These are phyloP conservation scores for Drosophila bipectinata DNA, from an alignment of 1,140 invertebrate genomes.

Conservation along the genomic window DNA sequence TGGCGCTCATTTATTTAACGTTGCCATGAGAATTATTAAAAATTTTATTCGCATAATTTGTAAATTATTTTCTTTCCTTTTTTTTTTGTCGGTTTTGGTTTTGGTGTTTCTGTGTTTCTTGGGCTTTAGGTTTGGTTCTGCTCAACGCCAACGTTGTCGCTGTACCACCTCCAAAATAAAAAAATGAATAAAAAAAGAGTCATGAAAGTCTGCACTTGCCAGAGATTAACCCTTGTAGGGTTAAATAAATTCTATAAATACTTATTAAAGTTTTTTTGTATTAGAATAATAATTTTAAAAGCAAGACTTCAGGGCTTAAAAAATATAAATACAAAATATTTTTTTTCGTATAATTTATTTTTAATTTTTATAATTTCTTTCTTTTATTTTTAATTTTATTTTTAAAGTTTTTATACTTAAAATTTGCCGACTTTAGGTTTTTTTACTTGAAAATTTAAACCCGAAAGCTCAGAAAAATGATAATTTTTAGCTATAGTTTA, in stretches of 20 bases:
- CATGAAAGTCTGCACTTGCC: slow-evolving; percentile 34
- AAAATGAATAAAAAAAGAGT: neutral
- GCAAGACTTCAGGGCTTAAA: too few species aligned
- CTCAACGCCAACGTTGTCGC: slow-evolving; percentile 45
- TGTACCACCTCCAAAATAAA: slow-evolving; percentile 9
- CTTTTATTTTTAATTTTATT: too few species aligned
- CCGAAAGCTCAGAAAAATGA: too few species aligned
- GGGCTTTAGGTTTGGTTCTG: slow-evolving; percentile 26
- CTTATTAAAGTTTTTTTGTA: neutral
- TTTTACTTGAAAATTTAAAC: too few species aligned
- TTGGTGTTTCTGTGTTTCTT: slow-evolving; percentile 11
- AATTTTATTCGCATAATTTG: slow-evolving; percentile 83
- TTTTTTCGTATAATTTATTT: too few species aligned
- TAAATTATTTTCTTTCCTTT: slow-evolving; percentile 59
- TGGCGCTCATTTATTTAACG: slow-evolving; percentile 73
- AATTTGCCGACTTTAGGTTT: too few species aligned
- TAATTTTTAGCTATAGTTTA: too few species aligned
- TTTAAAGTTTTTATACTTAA: too few species aligned
- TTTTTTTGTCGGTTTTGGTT: slow-evolving; percentile 33
- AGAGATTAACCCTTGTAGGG: slow-evolving; percentile 20
- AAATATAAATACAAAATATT: too few species aligned
- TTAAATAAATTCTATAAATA: neutral
- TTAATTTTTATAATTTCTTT: too few species aligned
- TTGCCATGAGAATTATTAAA: slow-evolving; percentile 82
- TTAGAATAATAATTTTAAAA: too few species aligned